Evolutionary conservation across 2,888 invertebrate genomes (phyloP).

Genomic region (Athalia rosae): DNA sequence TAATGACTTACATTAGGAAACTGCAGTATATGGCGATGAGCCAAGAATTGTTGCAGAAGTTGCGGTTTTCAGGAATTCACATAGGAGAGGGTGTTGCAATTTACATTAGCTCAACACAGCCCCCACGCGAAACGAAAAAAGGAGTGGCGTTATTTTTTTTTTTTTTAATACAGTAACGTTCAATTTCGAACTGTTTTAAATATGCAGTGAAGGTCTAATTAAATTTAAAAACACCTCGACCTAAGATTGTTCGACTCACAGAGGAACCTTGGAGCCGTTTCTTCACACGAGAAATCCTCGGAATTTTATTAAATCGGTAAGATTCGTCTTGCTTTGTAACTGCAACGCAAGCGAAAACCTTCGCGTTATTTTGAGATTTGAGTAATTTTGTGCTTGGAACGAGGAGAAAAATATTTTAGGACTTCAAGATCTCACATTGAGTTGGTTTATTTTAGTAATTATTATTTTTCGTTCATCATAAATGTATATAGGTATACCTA

Average conservation of each 20-base stretch:
- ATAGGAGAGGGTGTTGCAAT: constrained; percentile 1
- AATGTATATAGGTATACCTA: too few relatives aligned
- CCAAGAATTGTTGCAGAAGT: not conserved
- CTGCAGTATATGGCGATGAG: not conserved
- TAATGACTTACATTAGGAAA: not conserved
- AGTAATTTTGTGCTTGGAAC: not conserved
- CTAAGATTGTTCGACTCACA: too few relatives aligned
- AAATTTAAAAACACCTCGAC: too few relatives aligned
- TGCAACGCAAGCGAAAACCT: not conserved
- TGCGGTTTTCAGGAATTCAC: not conserved
- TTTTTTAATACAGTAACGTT: not conserved
- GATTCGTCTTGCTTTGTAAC: not conserved
- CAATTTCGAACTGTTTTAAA: not conserved
- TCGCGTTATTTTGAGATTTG: constrained; percentile 60
- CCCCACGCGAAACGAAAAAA: not conserved
- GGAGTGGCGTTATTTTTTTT: not conserved
- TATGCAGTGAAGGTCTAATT: too few relatives aligned
- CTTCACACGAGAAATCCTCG: too few relatives aligned
- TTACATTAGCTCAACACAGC: not conserved
- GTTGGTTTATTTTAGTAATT: too few relatives aligned
- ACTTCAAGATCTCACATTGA: too few relatives aligned
- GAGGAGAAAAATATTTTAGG: too few relatives aligned
- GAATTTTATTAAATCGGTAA: too few relatives aligned
- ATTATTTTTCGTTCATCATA: too few relatives aligned
- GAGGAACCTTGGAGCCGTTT: too few relatives aligned